Percentiles rank a stretch among this genome's conserved stretches.
Evolutionary conservation across 2,113 vertebrate genomes (phyloP).

Genomic region (Larimichthys crocea): DNA sequence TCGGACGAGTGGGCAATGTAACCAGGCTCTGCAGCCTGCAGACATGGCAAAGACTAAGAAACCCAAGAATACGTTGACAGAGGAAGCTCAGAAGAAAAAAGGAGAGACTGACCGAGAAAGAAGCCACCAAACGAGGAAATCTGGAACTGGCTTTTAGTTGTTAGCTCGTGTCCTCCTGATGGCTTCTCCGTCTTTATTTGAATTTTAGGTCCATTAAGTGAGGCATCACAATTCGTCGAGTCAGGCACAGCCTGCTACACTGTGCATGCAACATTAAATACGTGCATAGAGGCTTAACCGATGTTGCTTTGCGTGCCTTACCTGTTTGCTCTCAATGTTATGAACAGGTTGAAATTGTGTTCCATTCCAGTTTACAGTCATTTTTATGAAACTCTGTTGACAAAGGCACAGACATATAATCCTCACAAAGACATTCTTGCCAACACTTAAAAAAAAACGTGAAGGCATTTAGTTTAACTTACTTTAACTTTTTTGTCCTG

Average conservation of each 20-base stretch:
- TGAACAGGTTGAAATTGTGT: not conserved
- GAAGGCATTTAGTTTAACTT: not conserved
- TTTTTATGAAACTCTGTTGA: slow-evolving; percentile 43
- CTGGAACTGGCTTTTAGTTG: no score
- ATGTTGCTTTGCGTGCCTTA: not conserved
- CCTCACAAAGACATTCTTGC: not conserved
- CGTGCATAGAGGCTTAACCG: not conserved
- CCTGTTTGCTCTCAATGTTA: not conserved
- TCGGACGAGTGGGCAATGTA: no score
- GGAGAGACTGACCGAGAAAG: no score
- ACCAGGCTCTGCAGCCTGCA: no score
- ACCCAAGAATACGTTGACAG: no score
- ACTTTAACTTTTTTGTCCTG: not conserved
- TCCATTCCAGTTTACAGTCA: not conserved
- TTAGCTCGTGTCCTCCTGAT: not conserved
- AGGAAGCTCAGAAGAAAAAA: no score
- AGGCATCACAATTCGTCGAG: not conserved
- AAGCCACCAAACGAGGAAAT: no score
- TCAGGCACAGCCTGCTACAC: not conserved
- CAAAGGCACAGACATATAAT: slow-evolving; percentile 10
- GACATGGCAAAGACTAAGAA: no score
- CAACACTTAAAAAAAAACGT: not conserved
- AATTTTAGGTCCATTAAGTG: not conserved
- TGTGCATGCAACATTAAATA: not conserved
- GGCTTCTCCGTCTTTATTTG: not conserved